phyloP scores from a whole-genome alignment of 1,140 invertebrate species.

The Notospermus geniculatus region DNA sequence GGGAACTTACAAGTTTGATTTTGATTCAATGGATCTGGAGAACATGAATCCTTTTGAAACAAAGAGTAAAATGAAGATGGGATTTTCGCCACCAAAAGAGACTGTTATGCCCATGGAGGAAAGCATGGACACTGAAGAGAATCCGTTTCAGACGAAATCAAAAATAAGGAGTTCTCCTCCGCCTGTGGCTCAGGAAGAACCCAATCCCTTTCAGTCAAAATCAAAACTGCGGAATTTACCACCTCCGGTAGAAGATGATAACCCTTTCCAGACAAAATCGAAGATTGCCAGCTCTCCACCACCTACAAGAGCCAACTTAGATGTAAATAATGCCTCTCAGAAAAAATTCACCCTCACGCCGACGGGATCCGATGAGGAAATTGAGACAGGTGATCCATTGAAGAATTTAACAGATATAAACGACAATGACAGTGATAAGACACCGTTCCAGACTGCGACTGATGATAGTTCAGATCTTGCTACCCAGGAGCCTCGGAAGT shows the following conservation, averaged over 20 bases:
- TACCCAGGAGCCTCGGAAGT: too few species aligned
- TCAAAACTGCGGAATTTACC: constrained; percentile 17
- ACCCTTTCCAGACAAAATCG: constrained; percentile 22
- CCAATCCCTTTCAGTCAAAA: constrained; percentile 26
- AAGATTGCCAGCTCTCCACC: constrained; percentile 22
- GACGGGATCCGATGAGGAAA: constrained; percentile 12
- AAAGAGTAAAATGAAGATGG: constrained; percentile 15
- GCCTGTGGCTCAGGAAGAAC: constrained; percentile 12
- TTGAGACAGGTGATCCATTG: not conserved
- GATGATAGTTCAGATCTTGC: too few species aligned
- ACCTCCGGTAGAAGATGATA: constrained; percentile 13
- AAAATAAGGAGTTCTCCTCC: too few species aligned
- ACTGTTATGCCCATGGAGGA: constrained; percentile 6
- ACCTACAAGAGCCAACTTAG: constrained; percentile 3
- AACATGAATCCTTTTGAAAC: constrained; percentile 25
- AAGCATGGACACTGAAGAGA: too few species aligned
- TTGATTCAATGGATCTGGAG: constrained; percentile 21
- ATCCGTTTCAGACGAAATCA: too few species aligned
- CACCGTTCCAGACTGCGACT: not conserved
- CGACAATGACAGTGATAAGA: constrained; percentile 5
- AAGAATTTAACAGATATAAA: not conserved
- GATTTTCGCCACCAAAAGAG: constrained; percentile 11
- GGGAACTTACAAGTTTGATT: constrained; percentile 28
- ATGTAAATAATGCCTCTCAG: constrained; percentile 12
- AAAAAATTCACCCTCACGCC: constrained; percentile 11